phyloP scores from a whole-genome alignment of 2,888 invertebrate species.

The Embidobia sp. region DNA sequence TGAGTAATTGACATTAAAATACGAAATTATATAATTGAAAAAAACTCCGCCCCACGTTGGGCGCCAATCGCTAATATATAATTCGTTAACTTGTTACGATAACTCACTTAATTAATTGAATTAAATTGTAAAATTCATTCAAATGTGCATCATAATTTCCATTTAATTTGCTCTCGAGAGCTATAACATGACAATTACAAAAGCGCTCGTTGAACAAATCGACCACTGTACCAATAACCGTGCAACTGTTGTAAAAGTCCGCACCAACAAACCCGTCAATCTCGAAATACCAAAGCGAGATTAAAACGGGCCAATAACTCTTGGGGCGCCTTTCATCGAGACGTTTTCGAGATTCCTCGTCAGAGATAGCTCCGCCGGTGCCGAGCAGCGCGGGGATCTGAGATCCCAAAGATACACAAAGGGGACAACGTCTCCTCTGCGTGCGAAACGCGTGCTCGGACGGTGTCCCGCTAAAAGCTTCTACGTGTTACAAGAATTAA shows the following conservation, averaged over 20 bases:
- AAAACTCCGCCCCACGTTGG: too few species aligned
- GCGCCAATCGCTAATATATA: too few species aligned
- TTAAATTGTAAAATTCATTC: neutral
- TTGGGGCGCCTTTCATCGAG: constrained; percentile 74
- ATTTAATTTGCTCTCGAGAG: too few species aligned
- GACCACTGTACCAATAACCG: neutral
- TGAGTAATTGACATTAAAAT: too few species aligned
- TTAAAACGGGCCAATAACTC: constrained; percentile 75
- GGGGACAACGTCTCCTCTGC: constrained; percentile 62
- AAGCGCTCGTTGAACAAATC: neutral
- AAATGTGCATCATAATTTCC: too few species aligned
- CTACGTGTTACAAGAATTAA: constrained; percentile 69
- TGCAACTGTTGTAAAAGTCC: constrained; percentile 29
- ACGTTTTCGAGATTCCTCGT: constrained; percentile 40
- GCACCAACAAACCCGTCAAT: constrained; percentile 28
- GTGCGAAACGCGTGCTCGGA: constrained; percentile 66
- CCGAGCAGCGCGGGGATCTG: constrained; percentile 67
- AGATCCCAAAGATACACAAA: constrained; percentile 73
- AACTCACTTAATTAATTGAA: too few species aligned
- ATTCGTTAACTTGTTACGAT: too few species aligned
- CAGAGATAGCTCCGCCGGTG: constrained; percentile 30
- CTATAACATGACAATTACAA: neutral
- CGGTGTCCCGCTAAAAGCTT: constrained; percentile 67
- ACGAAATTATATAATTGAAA: too few species aligned
- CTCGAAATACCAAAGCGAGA: constrained; percentile 37